Percentiles rank a stretch among this genome's conserved stretches.
Evolutionary conservation across 2,797 vertebrate species (phyloP).

Genomic region (Neomorphus geoffroyi): DNA sequence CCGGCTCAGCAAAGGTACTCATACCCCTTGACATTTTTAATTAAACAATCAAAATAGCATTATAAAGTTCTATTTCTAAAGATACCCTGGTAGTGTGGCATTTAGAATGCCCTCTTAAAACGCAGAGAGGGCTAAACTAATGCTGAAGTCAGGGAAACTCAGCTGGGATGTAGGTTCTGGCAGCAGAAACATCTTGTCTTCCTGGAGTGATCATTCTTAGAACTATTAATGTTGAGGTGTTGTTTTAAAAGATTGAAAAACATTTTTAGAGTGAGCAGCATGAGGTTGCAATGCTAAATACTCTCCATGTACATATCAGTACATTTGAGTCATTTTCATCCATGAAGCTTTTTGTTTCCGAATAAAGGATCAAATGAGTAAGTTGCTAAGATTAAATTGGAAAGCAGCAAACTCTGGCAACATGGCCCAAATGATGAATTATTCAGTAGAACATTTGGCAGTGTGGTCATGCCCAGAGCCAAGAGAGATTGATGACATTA

Average conservation of each 20-base stretch:
- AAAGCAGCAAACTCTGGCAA: constrained; percentile 12
- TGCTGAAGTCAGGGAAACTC: neutral
- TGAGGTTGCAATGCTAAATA: neutral
- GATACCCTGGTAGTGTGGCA: neutral
- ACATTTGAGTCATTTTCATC: constrained; percentile 11
- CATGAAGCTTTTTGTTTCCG: neutral
- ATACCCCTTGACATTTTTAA: neutral
- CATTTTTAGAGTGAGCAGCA: neutral
- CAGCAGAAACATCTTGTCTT: neutral
- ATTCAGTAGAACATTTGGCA: constrained; percentile 30
- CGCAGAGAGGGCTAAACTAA: neutral
- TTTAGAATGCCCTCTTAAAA: neutral
- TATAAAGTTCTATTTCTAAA: neutral
- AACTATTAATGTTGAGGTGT: neutral
- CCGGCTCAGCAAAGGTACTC: neutral
- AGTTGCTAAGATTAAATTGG: neutral
- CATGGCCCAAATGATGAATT: neutral
- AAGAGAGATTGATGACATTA: constrained; percentile 48
- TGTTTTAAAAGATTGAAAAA: neutral
- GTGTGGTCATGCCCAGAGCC: neutral
- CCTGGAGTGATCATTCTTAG: neutral
- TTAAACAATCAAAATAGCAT: neutral
- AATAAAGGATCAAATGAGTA: constrained; percentile 20
- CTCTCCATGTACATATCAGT: neutral
- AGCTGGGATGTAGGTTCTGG: neutral